Percentiles rank a stretch among this genome's conserved stretches.
These are phyloP conservation scores for Vanacampus margaritifer DNA, from an alignment of 2,113 vertebrate genomes.

Conservation along the genomic window DNA sequence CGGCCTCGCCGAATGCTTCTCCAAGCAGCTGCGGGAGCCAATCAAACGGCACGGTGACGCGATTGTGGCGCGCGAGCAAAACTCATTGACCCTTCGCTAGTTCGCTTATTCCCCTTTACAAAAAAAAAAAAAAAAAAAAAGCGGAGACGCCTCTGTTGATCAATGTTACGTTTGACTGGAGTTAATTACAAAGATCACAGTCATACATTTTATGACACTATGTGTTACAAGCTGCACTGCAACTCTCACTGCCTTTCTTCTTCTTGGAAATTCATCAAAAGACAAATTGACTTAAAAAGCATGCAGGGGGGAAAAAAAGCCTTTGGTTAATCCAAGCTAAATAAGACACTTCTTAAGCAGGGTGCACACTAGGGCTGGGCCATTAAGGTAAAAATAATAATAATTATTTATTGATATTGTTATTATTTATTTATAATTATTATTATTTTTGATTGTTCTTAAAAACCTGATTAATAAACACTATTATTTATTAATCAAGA, in stretches of 20 bases:
- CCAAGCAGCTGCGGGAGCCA: constrained; percentile 45
- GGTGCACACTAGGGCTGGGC: background rate
- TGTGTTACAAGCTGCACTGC: constrained; percentile 16
- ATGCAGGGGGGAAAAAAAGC: constrained; percentile 19
- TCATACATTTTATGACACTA: constrained; percentile 17
- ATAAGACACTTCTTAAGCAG: constrained; percentile 24
- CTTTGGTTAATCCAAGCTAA: constrained; percentile 42
- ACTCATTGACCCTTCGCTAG: constrained; percentile 15
- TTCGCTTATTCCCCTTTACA: background rate
- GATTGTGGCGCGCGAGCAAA: constrained; percentile 49
- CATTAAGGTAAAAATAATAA: no score
- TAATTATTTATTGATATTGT: no score
- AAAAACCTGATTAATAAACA: no score
- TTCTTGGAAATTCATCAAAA: constrained; percentile 48
- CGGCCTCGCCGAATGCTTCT: constrained; percentile 48
- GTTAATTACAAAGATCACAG: constrained; percentile 52
- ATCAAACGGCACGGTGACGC: constrained; percentile 28
- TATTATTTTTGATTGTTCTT: no score
- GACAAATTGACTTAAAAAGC: constrained; percentile 37
- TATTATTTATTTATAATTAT: no score
- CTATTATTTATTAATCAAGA: no score
- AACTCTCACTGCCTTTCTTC: constrained; percentile 23
- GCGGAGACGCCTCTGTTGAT: constrained; percentile 23
- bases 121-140: constrained; percentile 1
- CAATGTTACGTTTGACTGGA: constrained; percentile 26